Evolutionary conservation across 1,140 invertebrate genomes (phyloP).

Genomic region (Chymomyza costata): DNA sequence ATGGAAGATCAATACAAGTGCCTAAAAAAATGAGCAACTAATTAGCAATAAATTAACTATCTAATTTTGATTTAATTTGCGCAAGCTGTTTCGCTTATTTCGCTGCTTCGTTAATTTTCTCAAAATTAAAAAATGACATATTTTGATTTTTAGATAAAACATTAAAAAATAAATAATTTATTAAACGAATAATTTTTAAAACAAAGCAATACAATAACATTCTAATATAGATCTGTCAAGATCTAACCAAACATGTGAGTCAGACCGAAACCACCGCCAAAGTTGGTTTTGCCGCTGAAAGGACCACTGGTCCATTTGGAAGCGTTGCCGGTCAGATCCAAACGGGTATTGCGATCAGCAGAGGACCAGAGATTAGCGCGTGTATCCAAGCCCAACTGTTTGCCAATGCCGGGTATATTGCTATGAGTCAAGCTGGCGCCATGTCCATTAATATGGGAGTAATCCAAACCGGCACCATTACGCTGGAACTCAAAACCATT

Average conservation of each 20-base stretch:
- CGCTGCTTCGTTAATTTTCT: no score
- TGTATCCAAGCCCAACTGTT: conserved; percentile 45
- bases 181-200: no score
- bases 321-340: conserved; percentile 1
- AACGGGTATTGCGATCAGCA: conserved; percentile 3
- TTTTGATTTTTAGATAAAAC: no score
- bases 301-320: conserved; percentile 29
- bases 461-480: conserved; percentile 55
- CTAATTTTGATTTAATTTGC: no score
- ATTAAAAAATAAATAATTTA: no score
- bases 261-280: conserved; percentile 18
- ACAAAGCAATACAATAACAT: background rate
- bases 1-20: no score
- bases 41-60: no score
- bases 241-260: conserved; percentile 22
- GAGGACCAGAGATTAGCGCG: conserved; percentile 56
- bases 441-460: conserved; percentile 58
- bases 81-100: no score
- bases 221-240: background rate
- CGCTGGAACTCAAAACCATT: conserved; percentile 63
- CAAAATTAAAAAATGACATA: no score
- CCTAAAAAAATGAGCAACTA: no score
- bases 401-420: conserved; percentile 62
- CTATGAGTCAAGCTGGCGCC: conserved; percentile 54
- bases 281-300: conserved; percentile 14